Evolutionary conservation across 2,113 vertebrate genomes (phyloP), one percentile per base, ranked within the genome.

Genomic region (Halichoeres trimaculatus): DNA sequence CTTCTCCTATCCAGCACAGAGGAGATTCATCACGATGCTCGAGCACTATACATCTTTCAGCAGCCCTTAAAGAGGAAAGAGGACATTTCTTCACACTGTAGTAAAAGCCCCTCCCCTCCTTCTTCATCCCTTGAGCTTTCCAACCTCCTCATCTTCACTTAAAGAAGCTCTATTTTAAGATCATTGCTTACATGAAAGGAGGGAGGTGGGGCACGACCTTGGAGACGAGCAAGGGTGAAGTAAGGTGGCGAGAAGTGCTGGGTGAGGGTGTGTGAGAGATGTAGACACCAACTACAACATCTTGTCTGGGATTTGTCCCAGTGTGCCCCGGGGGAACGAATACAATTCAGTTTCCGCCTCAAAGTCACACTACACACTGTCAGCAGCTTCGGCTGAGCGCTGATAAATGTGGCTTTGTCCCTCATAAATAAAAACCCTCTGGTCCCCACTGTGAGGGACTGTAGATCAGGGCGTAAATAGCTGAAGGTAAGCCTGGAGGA

Each of bases 11-110:
- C 74, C 68, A 78, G 67, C 41, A 26, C 58, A 12, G 80, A 76
- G 75, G 67, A 69, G 71, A 92, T 90, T 90, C 73, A 90, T 92
- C 86, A 87, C 40, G 40, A 66, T 50, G 80, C 81, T 78, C 70
- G 81, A 73, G 82, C 82, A 52, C 74, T 71, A 90, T 83, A 93
- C 81, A 83, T 91, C 86, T 89, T 83, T 91, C 88, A 85, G 53
- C 54, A 70, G 74, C 72, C 65, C 71, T 84, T 91, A 85, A 88
- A 87, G 79, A 82, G 76, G 71, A 84, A 83, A 74, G 65, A 54
- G 70, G 84, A 85, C 71, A 85, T 84, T 90, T 88, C 74, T 76
- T 83, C 76, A 81, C 68, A 75, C 63, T 66, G 62, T 76, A 78
- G 79, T 85, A 83, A 83, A 85, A 59, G 36, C 62, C 66, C 57